A percentile compares a stretch with the other conserved stretches of the same genome.
These are phyloP conservation scores for Calephelis virginiensis DNA, from an alignment of 1,140 invertebrate genomes.

Conservation along the genomic window DNA sequence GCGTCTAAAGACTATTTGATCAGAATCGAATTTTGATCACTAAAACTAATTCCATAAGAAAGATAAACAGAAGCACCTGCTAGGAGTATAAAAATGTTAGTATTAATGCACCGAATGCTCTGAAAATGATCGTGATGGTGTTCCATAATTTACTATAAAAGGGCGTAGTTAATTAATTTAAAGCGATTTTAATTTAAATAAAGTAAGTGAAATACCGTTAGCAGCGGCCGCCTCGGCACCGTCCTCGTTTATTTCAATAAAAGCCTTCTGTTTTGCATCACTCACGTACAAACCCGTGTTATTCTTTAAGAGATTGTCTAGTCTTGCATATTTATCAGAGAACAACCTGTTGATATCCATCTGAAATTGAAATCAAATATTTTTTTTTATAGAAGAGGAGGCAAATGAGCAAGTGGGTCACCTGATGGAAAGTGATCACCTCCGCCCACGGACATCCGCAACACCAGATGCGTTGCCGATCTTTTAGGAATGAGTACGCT, in stretches of 20 bases:
- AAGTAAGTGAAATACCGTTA: conserved; percentile 45
- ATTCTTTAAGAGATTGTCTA: conserved; percentile 47
- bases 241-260: conserved; percentile 64
- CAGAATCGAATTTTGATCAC: no score
- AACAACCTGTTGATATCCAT: conserved; percentile 52
- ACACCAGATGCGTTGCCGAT: no score
- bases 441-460: no score
- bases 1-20: no score
- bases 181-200: conserved; percentile 5
- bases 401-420: no score
- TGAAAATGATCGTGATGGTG: not conserved
- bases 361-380: conserved; percentile 34
- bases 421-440: no score
- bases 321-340: conserved; percentile 30
- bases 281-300: conserved; percentile 37
- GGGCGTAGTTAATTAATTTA: no score
- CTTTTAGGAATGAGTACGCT: no score
- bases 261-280: conserved; percentile 59
- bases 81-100: no score
- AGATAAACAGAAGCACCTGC: no score
- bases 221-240: conserved; percentile 60
- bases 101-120: no score
- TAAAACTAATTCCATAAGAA: no score
- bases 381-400: not conserved
- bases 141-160: not conserved